Conservation (phyloP, 2,888 invertebrate species). For the Alentia gelatinosa region DNA sequence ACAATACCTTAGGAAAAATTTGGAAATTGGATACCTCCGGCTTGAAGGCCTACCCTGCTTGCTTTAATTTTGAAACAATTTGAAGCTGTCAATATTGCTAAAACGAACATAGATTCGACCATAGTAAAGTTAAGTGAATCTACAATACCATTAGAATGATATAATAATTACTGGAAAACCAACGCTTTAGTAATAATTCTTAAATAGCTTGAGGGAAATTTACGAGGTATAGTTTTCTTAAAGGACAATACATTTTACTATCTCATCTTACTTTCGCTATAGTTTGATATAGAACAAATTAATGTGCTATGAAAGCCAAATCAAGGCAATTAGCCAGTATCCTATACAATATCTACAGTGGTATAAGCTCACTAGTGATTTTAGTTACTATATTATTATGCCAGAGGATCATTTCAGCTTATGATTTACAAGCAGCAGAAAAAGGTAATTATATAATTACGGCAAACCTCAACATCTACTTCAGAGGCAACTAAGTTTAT, state of each 20-base stretch:
- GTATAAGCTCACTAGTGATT: neutral
- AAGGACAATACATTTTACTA: no score
- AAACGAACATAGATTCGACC: neutral
- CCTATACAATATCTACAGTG: neutral
- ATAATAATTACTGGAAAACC: no score
- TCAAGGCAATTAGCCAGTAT: neutral
- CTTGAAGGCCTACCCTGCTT: conserved; percentile 50
- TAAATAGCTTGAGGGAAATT: no score
- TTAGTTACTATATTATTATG: neutral
- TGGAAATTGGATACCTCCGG: conserved; percentile 44
- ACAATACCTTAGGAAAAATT: conserved; percentile 53
- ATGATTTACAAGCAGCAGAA: neutral
- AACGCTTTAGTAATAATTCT: no score
- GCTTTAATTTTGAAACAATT: conserved; percentile 49
- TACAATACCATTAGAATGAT: neutral
- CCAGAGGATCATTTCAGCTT: neutral
- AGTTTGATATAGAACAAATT: no score
- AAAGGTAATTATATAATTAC: neutral
- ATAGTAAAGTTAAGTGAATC: neutral
- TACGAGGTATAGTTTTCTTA: no score
- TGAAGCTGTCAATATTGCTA: conserved; percentile 11
- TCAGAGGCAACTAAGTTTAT: neutral
- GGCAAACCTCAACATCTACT: neutral
- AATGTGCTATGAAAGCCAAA: neutral
- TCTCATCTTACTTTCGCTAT: no score